Conservation (phyloP, 2,888 invertebrate species). For the Sesamia inferens region DNA sequence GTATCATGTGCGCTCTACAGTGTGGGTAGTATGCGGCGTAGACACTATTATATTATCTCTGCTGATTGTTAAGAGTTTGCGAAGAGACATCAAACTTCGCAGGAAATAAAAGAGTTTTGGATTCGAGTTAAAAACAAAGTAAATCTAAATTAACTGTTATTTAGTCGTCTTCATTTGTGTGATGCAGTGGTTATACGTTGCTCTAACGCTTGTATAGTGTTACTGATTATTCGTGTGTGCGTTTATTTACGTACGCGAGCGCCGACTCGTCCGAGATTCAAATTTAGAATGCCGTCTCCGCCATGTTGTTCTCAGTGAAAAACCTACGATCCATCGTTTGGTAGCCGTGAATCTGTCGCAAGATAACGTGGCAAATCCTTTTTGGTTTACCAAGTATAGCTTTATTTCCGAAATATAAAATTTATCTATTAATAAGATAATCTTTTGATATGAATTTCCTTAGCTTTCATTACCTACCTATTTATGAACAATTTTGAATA, state of each 20-base stretch:
- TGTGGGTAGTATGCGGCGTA: constrained; percentile 69
- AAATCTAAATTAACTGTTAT: constrained; percentile 67
- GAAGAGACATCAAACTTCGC: constrained; percentile 36
- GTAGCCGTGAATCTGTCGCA: constrained; percentile 80
- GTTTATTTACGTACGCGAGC: constrained; percentile 90
- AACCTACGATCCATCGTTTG: constrained; percentile 86
- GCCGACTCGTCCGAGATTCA: constrained; percentile 90
- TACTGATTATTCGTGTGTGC: constrained; percentile 89
- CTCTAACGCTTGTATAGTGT: constrained; percentile 86
- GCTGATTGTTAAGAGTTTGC: constrained; percentile 64
- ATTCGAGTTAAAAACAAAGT: constrained; percentile 53
- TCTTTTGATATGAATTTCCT: not conserved
- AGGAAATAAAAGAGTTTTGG: constrained; percentile 28
- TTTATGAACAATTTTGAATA: not conserved
- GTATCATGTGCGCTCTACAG: constrained; percentile 71
- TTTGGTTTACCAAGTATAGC: constrained; percentile 3
- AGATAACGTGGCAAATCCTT: constrained; percentile 60
- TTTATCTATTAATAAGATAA: constrained; percentile 5
- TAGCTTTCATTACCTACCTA: not conserved
- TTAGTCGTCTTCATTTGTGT: constrained; percentile 66
- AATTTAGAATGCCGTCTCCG: constrained; percentile 90
- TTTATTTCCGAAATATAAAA: not conserved
- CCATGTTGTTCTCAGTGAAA: constrained; percentile 89
- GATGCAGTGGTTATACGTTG: constrained; percentile 76
- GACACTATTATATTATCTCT: constrained; percentile 69